These are phyloP conservation scores for Hapalemur alaotrensis DNA, from an alignment of 2,797 vertebrate species.

Conservation along the genomic window DNA sequence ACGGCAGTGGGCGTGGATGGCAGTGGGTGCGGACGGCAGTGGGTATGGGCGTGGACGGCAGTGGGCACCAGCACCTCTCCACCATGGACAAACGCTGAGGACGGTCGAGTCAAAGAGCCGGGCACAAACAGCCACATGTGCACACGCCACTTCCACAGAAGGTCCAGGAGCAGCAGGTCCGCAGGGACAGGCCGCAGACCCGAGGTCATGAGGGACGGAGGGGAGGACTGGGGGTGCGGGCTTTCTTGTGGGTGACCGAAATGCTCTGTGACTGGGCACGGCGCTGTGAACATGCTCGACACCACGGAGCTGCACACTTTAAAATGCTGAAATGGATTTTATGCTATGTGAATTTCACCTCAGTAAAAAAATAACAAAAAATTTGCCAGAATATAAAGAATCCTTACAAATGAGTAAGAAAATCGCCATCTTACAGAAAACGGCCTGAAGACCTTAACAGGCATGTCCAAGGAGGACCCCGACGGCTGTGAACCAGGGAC, in stretches of 20 bases:
- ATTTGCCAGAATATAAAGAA: background rate
- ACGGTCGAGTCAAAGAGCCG: background rate
- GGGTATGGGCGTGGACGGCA: too few species aligned
- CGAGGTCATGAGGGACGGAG: rapidly evolving
- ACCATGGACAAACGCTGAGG: too few species aligned
- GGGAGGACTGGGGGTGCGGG: background rate
- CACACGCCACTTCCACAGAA: too few species aligned
- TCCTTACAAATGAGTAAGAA: background rate
- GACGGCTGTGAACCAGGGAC: background rate
- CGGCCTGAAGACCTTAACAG: background rate
- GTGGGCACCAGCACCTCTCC: rapidly evolving
- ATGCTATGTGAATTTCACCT: background rate
- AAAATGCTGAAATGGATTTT: background rate
- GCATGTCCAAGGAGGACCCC: rapidly evolving
- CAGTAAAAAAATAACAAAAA: background rate
- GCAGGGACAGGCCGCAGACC: rapidly evolving
- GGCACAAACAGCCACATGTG: background rate
- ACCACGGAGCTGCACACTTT: background rate
- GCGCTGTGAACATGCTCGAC: background rate
- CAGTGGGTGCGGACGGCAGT: background rate
- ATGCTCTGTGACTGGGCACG: background rate
- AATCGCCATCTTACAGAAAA: background rate
- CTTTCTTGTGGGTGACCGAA: background rate
- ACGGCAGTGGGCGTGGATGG: too few species aligned
- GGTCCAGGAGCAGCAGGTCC: background rate